These are phyloP conservation scores for Acanthornis magna DNA, from an alignment of 2,797 vertebrate genomes.

Conservation along the genomic window DNA sequence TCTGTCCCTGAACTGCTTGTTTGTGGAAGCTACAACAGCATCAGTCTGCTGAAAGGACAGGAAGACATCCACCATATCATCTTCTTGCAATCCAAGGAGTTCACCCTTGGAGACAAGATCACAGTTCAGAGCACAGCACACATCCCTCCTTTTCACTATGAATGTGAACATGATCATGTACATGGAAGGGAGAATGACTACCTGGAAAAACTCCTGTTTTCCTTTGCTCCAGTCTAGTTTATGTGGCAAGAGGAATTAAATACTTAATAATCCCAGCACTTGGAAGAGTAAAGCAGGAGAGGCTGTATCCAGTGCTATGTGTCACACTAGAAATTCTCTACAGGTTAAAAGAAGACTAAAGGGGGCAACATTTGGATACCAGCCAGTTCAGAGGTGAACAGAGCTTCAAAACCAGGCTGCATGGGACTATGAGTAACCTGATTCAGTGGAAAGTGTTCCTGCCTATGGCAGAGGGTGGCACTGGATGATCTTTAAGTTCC, in stretches of 20 bases:
- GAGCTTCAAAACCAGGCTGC: not conserved
- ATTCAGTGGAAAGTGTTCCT: not conserved
- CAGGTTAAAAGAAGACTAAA: not conserved
- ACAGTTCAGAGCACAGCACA: not conserved
- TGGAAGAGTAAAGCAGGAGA: not conserved
- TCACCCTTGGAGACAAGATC: not conserved
- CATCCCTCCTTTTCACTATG: not conserved
- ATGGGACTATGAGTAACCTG: not conserved
- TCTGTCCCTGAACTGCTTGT: not conserved
- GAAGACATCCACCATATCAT: not conserved
- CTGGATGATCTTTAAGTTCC: not conserved
- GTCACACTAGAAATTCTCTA: not conserved
- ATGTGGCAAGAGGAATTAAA: not conserved
- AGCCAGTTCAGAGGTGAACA: not conserved
- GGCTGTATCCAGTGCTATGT: not conserved
- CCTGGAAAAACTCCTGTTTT: not conserved
- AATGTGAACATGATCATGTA: accelerated
- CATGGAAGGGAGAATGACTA: not conserved
- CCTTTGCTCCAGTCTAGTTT: not conserved
- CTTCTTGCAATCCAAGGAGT: not conserved
- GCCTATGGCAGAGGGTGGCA: not conserved
- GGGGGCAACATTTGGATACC: not conserved
- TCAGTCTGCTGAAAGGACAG: not conserved
- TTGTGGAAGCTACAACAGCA: not conserved
- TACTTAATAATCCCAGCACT: not conserved